These are phyloP conservation scores for Formica aserva DNA, from an alignment of 2,888 invertebrate species.

Conservation along the genomic window DNA sequence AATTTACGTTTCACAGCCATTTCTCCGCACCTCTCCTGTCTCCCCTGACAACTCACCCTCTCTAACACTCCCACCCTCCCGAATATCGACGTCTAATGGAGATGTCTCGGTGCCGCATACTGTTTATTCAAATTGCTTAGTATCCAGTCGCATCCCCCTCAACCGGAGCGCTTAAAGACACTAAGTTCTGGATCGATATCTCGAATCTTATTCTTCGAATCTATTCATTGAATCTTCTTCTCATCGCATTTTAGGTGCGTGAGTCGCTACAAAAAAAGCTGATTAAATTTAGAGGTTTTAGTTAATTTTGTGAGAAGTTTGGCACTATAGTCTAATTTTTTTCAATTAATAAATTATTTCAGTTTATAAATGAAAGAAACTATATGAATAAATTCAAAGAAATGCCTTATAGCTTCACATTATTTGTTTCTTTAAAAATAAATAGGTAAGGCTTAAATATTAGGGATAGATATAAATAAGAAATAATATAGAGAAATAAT, in stretches of 20 bases:
- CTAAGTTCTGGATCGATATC: conserved; percentile 33
- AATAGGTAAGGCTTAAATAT: not conserved
- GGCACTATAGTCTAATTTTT: not conserved
- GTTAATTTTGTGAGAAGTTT: not conserved
- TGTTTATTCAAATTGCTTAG: conserved; percentile 80
- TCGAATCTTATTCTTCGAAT: conserved; percentile 9
- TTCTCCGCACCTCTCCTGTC: conserved; percentile 8
- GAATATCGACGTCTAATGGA: conserved; percentile 81
- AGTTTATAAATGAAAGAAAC: not conserved
- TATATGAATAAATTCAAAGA: not conserved
- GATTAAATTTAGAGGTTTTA: not conserved
- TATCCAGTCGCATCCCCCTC: conserved; percentile 34
- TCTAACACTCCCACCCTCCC: conserved; percentile 63
- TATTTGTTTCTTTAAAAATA: not conserved
- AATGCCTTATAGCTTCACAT: not conserved
- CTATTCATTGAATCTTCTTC: conserved; percentile 14
- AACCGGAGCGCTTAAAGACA: conserved; percentile 41
- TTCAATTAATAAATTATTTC: not conserved
- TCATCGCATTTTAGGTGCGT: not conserved
- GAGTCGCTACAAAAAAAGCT: not conserved
- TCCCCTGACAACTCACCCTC: conserved; percentile 51
- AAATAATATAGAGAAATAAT: not conserved
- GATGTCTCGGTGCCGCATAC: conserved; percentile 71
- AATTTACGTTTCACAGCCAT: conserved; percentile 46
- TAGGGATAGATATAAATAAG: not conserved